Evolutionary conservation across 2,113 vertebrate species (phyloP).

Genomic region (Pagrus major): DNA sequence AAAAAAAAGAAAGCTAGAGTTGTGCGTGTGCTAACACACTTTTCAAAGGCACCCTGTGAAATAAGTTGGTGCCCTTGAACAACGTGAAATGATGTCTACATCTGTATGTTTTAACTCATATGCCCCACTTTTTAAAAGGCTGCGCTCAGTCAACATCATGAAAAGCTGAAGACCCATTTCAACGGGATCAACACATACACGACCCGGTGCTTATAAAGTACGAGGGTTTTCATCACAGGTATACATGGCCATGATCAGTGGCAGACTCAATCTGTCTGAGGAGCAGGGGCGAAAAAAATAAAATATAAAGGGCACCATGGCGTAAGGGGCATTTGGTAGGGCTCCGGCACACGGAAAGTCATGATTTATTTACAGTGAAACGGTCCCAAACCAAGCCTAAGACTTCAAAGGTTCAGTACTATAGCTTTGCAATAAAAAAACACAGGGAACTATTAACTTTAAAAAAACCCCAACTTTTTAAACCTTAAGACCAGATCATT

Average conservation of each 20-base stretch:
- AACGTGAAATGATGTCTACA: constrained; percentile 38
- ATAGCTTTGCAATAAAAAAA: background rate
- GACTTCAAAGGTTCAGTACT: background rate
- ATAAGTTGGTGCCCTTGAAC: constrained; percentile 45
- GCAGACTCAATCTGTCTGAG: background rate
- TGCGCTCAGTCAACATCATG: background rate
- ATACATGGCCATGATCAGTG: background rate
- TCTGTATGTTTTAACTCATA: constrained; percentile 23
- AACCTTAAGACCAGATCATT: too few species aligned
- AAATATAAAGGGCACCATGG: background rate
- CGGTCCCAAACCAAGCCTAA: background rate
- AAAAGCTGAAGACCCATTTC: background rate
- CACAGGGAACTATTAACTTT: background rate
- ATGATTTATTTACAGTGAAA: background rate
- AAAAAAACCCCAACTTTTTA: too few species aligned
- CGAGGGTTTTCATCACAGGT: background rate
- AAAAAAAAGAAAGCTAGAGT: constrained; percentile 9
- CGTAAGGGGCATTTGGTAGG: too few species aligned
- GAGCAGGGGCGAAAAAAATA: background rate
- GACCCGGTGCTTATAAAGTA: background rate
- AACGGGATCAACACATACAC: background rate
- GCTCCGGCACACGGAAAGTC: background rate
- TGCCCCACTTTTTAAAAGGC: background rate
- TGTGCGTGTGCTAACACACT: constrained; percentile 19
- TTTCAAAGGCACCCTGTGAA: constrained; percentile 30